phyloP scores from a whole-genome alignment of 1,140 invertebrate genomes.

The Cotesia glomerata region DNA sequence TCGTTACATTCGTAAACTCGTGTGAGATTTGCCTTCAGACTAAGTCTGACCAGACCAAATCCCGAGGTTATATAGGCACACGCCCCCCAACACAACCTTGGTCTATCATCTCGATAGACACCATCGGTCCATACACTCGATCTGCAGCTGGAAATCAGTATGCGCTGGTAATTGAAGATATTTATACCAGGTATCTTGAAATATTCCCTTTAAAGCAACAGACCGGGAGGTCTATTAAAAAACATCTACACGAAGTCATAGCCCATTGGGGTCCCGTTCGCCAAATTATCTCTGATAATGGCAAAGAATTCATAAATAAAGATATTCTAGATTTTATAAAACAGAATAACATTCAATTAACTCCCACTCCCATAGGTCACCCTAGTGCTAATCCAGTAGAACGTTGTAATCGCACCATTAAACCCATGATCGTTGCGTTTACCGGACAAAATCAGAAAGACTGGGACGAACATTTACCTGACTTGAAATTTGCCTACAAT shows the following conservation, averaged over 20 bases:
- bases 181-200: conserved; percentile 32
- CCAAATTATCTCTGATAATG: conserved; percentile 23
- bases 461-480: neutral
- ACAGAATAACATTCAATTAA: neutral
- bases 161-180: conserved; percentile 24
- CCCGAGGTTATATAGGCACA: no score
- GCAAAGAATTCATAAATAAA: conserved; percentile 20
- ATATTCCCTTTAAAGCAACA: conserved; percentile 10
- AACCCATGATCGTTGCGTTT: conserved; percentile 2
- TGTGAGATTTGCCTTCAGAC: no score
- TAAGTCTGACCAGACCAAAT: no score
- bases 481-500: neutral
- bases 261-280: conserved; percentile 17
- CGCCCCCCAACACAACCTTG: no score
- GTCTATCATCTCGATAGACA: no score
- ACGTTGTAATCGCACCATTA: conserved; percentile 15
- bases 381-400: conserved; percentile 24
- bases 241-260: conserved; percentile 10
- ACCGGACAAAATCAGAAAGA: neutral
- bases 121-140: neutral
- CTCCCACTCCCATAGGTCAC: neutral
- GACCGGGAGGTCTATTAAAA: conserved; percentile 11
- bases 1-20: no score
- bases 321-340: neutral
- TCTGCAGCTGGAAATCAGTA: conserved; percentile 26